Evolutionary conservation across 2,888 invertebrate genomes (phyloP).

Genomic region (Syritta pipiens): DNA sequence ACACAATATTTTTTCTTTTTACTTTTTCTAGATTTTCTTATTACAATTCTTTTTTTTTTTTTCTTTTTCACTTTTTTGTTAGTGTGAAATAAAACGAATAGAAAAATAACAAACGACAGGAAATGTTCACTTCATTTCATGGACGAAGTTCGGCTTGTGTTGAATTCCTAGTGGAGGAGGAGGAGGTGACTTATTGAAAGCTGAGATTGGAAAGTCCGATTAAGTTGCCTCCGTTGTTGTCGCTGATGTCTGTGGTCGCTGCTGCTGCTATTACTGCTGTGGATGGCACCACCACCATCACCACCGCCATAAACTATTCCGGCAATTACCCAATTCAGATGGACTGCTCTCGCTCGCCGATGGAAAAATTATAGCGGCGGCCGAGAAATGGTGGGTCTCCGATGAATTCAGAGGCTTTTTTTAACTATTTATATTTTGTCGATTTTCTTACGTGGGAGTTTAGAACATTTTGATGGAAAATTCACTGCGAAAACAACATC

Average conservation of each 20-base stretch:
- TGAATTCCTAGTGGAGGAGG: slow-evolving; percentile 12
- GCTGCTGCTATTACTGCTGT: slow-evolving; percentile 27
- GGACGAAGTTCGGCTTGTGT: slow-evolving; percentile 10
- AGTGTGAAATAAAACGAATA: no score
- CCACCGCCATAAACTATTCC: slow-evolving; percentile 66
- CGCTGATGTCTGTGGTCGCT: slow-evolving; percentile 43
- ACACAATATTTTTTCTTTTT: slow-evolving; percentile 27
- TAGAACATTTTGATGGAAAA: slow-evolving; percentile 37
- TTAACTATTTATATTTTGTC: slow-evolving; percentile 1
- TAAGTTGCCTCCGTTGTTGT: slow-evolving; percentile 36
- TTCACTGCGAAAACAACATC: slow-evolving; percentile 38
- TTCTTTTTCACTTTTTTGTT: slow-evolving; percentile 1
- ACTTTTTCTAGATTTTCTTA: background rate
- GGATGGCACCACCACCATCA: slow-evolving; percentile 62
- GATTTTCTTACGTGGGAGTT: background rate
- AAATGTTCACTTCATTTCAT: slow-evolving; percentile 41
- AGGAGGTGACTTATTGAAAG: slow-evolving; percentile 28
- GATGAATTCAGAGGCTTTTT: background rate
- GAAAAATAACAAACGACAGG: slow-evolving; percentile 2
- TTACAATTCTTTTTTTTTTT: background rate
- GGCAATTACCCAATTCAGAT: slow-evolving; percentile 63
- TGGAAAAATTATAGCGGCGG: slow-evolving; percentile 8
- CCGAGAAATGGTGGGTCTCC: background rate
- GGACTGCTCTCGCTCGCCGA: slow-evolving; percentile 45
- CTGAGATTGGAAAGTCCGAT: slow-evolving; percentile 48